A percentile compares a stretch with the other conserved stretches of the same genome.
Evolutionary conservation across 2,113 vertebrate species (phyloP).

Genomic region (Mobula hypostoma): DNA sequence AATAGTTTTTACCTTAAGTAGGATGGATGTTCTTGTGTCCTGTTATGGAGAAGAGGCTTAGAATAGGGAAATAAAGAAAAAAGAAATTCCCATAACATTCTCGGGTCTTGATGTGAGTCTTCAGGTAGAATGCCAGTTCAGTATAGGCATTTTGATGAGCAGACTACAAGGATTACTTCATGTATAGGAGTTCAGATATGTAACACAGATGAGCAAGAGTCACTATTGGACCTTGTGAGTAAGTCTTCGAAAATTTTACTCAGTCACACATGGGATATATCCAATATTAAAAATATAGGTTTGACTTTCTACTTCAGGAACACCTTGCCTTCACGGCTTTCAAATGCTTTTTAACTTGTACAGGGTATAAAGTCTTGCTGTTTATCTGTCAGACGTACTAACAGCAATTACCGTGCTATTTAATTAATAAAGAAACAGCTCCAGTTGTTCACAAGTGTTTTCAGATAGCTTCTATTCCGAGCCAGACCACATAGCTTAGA

Average conservation of each 20-base stretch:
- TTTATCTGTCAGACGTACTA: neutral
- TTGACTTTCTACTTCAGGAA: neutral
- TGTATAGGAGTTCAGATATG: neutral
- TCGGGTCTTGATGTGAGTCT: neutral
- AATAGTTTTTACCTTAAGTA: neutral
- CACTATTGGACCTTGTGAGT: slow-evolving; percentile 8
- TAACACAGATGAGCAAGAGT: neutral
- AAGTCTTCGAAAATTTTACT: neutral
- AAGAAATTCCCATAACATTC: neutral
- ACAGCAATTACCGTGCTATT: neutral
- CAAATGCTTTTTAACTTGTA: neutral
- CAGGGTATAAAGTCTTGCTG: neutral
- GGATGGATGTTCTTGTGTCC: neutral
- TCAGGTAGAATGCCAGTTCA: neutral
- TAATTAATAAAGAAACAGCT: neutral
- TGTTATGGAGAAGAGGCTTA: neutral
- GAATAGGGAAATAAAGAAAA: neutral
- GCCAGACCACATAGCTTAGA: neutral
- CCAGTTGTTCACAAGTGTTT: neutral
- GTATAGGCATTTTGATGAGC: neutral
- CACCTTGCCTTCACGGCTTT: neutral
- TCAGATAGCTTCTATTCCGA: neutral
- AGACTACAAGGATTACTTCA: neutral
- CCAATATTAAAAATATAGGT: neutral
- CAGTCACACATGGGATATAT: neutral